phyloP scores from a whole-genome alignment of 1,140 invertebrate genomes.

The Aethina tumida region DNA sequence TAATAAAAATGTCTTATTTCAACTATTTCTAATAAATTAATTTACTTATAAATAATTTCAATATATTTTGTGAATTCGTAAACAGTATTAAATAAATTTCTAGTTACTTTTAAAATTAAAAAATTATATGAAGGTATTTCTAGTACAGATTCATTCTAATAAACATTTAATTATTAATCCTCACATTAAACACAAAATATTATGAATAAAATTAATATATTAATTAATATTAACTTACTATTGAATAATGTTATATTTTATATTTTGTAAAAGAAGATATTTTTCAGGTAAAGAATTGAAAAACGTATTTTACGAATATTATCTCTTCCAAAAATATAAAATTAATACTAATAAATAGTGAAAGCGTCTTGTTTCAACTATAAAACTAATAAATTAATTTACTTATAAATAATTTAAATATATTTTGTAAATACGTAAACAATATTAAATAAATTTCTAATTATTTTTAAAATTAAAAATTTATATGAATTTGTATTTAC shows the following conservation, averaged over 20 bases:
- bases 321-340: background rate
- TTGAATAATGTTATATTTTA: too few species aligned
- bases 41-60: background rate
- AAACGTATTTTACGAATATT: background rate
- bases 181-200: too few species aligned
- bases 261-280: too few species aligned
- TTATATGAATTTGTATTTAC: too few species aligned
- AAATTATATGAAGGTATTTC: too few species aligned
- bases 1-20: background rate
- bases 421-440: background rate
- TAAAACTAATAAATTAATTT: background rate
- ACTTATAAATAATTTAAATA: background rate
- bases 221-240: too few species aligned
- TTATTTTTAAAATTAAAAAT: too few species aligned
- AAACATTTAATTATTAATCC: too few species aligned
- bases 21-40: background rate
- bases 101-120: background rate
- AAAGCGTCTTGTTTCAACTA: background rate
- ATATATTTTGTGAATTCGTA: constrained; percentile 1
- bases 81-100: background rate
- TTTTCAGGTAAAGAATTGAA: too few species aligned
- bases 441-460: background rate
- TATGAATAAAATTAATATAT: too few species aligned
- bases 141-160: too few species aligned
- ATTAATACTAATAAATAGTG: background rate